Percentiles rank a stretch among this genome's conserved stretches.
These are phyloP conservation scores for Styela plicata DNA, from an alignment of 23 tunicate genomes.

Conservation along the genomic window DNA sequence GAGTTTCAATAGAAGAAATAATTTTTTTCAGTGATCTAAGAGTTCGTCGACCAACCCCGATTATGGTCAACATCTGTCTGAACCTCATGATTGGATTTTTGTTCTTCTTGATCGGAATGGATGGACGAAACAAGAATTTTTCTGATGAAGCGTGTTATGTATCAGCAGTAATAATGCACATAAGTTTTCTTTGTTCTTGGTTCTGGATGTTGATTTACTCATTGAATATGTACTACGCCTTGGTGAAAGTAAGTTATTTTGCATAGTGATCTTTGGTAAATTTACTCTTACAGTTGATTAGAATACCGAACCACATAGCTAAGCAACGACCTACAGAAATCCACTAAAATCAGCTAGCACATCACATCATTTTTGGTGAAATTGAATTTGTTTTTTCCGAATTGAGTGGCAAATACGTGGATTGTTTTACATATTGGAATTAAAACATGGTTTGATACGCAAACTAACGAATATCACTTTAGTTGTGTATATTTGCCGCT, in stretches of 20 bases:
- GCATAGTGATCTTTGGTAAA: not conserved
- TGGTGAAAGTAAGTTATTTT: constrained; percentile 21
- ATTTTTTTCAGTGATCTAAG: constrained; percentile 37
- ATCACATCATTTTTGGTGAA: too few relatives aligned
- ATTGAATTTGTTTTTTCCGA: too few relatives aligned
- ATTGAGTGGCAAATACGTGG: too few relatives aligned
- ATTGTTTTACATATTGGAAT: too few relatives aligned
- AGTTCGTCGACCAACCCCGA: constrained; percentile 15
- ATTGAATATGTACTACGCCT: constrained; percentile 32
- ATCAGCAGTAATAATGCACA: constrained; percentile 16
- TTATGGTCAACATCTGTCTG: constrained; percentile 31
- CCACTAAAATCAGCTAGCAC: too few relatives aligned
- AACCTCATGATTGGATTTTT: constrained; percentile 12
- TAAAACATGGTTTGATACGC: too few relatives aligned
- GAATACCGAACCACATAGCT: not conserved
- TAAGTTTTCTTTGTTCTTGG: constrained; percentile 20
- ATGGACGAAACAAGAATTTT: not conserved
- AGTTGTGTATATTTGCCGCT: too few relatives aligned
- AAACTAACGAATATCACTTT: too few relatives aligned
- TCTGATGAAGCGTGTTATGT: not conserved
- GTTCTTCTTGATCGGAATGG: constrained; percentile 24
- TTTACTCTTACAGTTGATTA: not conserved
- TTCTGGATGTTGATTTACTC: constrained; percentile 34
- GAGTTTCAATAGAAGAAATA: too few relatives aligned
- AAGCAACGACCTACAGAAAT: too few relatives aligned